Base-by-base conservation (phyloP, 2,888 invertebrate genomes). In the Dichetophora obliterata region DNA sequence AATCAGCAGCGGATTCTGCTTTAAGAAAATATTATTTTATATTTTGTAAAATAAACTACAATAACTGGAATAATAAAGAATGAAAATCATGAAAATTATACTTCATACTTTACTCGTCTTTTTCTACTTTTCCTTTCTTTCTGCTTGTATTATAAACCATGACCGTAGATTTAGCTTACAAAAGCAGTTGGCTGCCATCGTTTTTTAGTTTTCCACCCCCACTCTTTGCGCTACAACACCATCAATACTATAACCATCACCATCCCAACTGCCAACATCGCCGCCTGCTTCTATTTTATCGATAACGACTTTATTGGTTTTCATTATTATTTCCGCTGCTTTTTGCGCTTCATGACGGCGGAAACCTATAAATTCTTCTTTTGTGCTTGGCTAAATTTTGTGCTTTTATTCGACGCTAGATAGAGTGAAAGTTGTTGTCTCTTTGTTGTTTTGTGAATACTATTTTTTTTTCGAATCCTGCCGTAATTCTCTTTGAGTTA, bases 271-370 rank as follows among this genome's bases (percentile, higher is more conserved):
- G 5, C 57, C 34, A 5, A 5, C 37, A 27, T 24, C 31, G 50
- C 16, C 50, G 22, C 71, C 27, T 27, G n/a, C 16, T 27, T 27
- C 27, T 27, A 27, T 54, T 54, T 61, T 61, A 61, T 69, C 69
- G 71, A 59, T 59, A 59, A 71, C 57, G 71, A 59, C 31, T 71
- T 71, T 71, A 71, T 71, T 71, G 71, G 71, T 57, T 71, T 71
- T 59, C 71, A 71, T 71, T 71, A 71, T 71, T 57, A 71, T 71
- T 71, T 70, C 70, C 70, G 34, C n/a, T 34, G 52, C n/a, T 66
- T 24, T 31, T 34, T 54, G 19, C 54, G 54, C 61, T 16, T 27
- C 27, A 19, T 27, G 19, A 5, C 61, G 24, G 37, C 54, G 54
- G 70, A 31, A 54, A 54, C 34, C 54, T 34, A 70, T 54, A 54